phyloP scores from a whole-genome alignment of 2,888 invertebrate genomes.

The Lymantria dispar region DNA sequence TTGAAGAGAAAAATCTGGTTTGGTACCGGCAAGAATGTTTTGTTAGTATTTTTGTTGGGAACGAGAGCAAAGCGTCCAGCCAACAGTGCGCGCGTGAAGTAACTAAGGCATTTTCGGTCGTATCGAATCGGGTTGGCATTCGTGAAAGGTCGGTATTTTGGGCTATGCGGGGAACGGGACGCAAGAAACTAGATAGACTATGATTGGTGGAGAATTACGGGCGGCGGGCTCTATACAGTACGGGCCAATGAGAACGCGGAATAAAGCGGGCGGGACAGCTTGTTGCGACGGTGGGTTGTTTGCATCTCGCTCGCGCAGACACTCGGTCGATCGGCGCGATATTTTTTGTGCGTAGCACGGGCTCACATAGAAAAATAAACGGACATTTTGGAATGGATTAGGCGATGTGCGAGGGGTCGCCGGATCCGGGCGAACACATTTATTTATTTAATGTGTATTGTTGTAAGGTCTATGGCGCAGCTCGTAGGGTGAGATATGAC shows the following conservation, averaged over 20 bases:
- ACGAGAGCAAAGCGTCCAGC: slow-evolving; percentile 66
- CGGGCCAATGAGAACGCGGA: slow-evolving; percentile 56
- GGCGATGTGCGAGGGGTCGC: slow-evolving; percentile 67
- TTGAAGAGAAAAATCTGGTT: slow-evolving; percentile 26
- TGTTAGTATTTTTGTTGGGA: slow-evolving; percentile 50
- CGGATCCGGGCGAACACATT: slow-evolving; percentile 67
- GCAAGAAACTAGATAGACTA: slow-evolving; percentile 39
- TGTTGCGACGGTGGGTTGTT: slow-evolving; percentile 44
- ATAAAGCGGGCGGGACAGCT: slow-evolving; percentile 65
- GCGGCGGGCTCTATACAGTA: slow-evolving; percentile 62
- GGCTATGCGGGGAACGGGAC: slow-evolving; percentile 67
- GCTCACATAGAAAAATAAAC: slow-evolving; percentile 78
- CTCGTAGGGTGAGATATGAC: slow-evolving; percentile 62
- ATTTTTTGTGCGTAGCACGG: slow-evolving; percentile 63
- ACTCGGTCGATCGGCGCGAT: slow-evolving; percentile 61
- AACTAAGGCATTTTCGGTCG: slow-evolving; percentile 82
- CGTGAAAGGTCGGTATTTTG: slow-evolving; percentile 78
- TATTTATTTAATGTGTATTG: slow-evolving; percentile 72
- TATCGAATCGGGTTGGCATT: slow-evolving; percentile 78
- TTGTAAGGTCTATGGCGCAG: slow-evolving; percentile 28
- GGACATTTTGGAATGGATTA: slow-evolving; percentile 76
- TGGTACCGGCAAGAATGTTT: slow-evolving; percentile 25
- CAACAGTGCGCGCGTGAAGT: slow-evolving; percentile 72
- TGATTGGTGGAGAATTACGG: slow-evolving; percentile 58
- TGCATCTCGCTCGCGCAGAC: slow-evolving; percentile 57